Base-by-base conservation (phyloP, 2,888 invertebrate genomes). In the Myopa tessellatipennis region DNA sequence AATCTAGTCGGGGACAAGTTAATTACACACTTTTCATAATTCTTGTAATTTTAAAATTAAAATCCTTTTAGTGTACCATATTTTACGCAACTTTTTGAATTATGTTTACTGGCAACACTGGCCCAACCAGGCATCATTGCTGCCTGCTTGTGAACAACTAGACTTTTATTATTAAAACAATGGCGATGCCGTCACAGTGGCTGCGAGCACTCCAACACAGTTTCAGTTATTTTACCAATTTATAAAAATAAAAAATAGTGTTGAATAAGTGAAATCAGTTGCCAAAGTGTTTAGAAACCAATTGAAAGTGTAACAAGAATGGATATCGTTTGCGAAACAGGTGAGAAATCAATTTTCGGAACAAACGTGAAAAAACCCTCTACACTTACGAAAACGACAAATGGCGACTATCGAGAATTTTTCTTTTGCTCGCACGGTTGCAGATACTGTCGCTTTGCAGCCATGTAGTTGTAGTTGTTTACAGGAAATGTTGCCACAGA, bases 351-450 rank as follows among this genome's bases (percentile, higher is more conserved):
- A 81, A 79, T 81, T 82, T 75, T 77, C 79, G 77, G 80, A 8
- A 74, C 71, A 12, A 80, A 81, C 82, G 81, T 78, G 79, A 82
- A 82, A 81, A 81, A 79, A 77, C 79, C 81, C 82, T 80, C 80
- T 80, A 76, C 81, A 78, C 83, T 79, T 81, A 77, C 69, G 82
- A 80, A 83, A 84, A 84, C 84, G 84, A 84, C 84, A 84, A 85
- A 86, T 88, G 86, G 87, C 87, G 86, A 89, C 88, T 87, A 81
- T 81, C 82, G 82, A 82, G 81, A 69, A 52, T 81, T 81, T 80
- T 78, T 79, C 73, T 63, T 78, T 81, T 80, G 76, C 77, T 82
- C 76, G 77, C 79, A 77, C 77, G 75, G 74, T 80, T 77, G 78
- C 69, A 74, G 52, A 78, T 1, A 26, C 50, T 81, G 80, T 80